Evolutionary conservation across 2,888 invertebrate genomes (phyloP).

Genomic region (Metalampra italica): DNA sequence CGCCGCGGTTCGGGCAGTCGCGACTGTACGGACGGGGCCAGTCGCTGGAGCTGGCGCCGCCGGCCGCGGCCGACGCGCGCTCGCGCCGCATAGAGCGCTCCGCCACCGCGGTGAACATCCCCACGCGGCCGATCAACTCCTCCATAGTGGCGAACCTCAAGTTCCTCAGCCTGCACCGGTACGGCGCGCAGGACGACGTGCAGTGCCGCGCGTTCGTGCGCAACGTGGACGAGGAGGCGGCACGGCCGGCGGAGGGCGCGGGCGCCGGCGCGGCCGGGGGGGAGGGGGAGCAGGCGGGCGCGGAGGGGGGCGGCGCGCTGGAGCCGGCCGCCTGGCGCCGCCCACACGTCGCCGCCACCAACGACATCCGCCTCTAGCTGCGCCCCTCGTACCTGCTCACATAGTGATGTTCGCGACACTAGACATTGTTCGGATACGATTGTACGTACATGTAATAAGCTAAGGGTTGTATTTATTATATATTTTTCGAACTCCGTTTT

Average conservation of each 20-base stretch:
- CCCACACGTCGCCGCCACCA: constrained; percentile 36
- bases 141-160: constrained; percentile 64
- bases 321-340: constrained; percentile 4
- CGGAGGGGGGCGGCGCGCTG: constrained; percentile 1
- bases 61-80: constrained; percentile 36
- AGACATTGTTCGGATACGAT: background rate
- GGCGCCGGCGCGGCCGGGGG: constrained; percentile 6
- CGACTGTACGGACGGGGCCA: constrained; percentile 62
- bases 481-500: constrained; percentile 59
- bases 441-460: constrained; percentile 18
- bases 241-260: constrained; percentile 8
- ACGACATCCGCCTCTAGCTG: constrained; percentile 56
- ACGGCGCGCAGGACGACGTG: constrained; percentile 53
- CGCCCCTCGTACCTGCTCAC: background rate
- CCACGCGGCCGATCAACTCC: constrained; percentile 57
- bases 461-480: constrained; percentile 54
- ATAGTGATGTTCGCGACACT: background rate
- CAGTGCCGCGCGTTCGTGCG: constrained; percentile 41
- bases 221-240: constrained; percentile 23
- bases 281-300: constrained; percentile 11
- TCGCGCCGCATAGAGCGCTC: constrained; percentile 62
- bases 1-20: constrained; percentile 69
- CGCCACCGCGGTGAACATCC: constrained; percentile 59
- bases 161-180: constrained; percentile 68
- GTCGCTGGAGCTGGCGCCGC: constrained; percentile 57